Conservation (phyloP, 1,140 invertebrate species). For the Drosophila pandora region DNA sequence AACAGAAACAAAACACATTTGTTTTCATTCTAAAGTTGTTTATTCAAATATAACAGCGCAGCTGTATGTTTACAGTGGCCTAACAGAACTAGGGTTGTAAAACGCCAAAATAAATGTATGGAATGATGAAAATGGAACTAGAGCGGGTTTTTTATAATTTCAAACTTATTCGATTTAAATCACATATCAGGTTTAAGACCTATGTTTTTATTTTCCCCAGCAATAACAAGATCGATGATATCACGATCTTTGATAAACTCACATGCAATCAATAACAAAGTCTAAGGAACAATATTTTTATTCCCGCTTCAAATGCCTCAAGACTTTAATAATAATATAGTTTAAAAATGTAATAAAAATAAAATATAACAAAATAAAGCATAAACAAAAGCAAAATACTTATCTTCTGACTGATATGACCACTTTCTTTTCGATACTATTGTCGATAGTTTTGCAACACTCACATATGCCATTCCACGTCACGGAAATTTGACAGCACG, state of each 20-base stretch:
- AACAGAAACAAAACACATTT: constrained; percentile 25
- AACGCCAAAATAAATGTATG: not conserved
- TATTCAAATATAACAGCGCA: constrained; percentile 13
- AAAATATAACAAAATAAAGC: not conserved
- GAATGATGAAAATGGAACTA: too few species aligned
- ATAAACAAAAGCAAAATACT: not conserved
- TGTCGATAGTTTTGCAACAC: constrained; percentile 11
- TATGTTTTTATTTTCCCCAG: too few species aligned
- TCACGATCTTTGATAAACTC: too few species aligned
- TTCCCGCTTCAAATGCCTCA: too few species aligned
- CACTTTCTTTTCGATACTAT: constrained; percentile 12
- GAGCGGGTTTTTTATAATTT: too few species aligned
- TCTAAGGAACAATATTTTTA: too few species aligned
- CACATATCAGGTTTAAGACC: too few species aligned
- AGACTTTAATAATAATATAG: too few species aligned
- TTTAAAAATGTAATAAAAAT: too few species aligned
- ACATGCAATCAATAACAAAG: too few species aligned
- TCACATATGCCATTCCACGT: not conserved
- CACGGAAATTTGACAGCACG: constrained; percentile 62
- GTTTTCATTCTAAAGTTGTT: constrained; percentile 27
- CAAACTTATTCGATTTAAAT: too few species aligned
- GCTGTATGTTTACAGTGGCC: not conserved
- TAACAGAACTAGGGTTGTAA: constrained; percentile 6
- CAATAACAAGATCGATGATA: too few species aligned
- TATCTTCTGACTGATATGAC: not conserved